Conservation (phyloP, 1,140 invertebrate species). For the Pinna nobilis region DNA sequence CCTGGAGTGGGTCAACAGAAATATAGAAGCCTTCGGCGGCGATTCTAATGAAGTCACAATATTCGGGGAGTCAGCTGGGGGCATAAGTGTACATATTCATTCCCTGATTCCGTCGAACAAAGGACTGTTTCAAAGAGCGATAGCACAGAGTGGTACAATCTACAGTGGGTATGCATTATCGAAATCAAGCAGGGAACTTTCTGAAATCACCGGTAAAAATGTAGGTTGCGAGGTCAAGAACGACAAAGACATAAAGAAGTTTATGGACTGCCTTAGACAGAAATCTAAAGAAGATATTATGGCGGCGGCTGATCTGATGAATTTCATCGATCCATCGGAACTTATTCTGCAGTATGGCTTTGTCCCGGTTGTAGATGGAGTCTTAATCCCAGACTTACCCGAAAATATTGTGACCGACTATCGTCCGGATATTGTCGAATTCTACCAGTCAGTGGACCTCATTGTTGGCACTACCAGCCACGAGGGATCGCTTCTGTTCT, state of each 20-base stretch:
- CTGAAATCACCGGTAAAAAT: too few relatives aligned
- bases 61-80: slow-evolving; percentile 62
- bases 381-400: neutral
- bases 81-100: slow-evolving; percentile 18
- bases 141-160: slow-evolving; percentile 29
- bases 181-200: neutral
- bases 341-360: neutral
- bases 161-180: neutral
- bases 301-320: neutral
- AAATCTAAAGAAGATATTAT: neutral
- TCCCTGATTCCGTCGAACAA: slow-evolving; percentile 40
- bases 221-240: too few relatives aligned
- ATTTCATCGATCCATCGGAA: neutral
- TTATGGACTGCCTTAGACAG: neutral
- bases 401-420: neutral
- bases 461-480: neutral
- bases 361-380: slow-evolving; percentile 2
- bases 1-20: slow-evolving; percentile 82
- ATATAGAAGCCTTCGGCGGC: slow-evolving; percentile 63
- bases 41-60: slow-evolving; percentile 54
- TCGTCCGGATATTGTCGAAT: neutral
- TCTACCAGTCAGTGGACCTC: slow-evolving; percentile 1
- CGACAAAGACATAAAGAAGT: neutral
- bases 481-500: neutral
- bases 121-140: slow-evolving; percentile 45